Percentiles rank a stretch among this genome's conserved stretches.
Evolutionary conservation across 2,888 invertebrate genomes (phyloP).

Genomic region (Caenorhabditis sp.): DNA sequence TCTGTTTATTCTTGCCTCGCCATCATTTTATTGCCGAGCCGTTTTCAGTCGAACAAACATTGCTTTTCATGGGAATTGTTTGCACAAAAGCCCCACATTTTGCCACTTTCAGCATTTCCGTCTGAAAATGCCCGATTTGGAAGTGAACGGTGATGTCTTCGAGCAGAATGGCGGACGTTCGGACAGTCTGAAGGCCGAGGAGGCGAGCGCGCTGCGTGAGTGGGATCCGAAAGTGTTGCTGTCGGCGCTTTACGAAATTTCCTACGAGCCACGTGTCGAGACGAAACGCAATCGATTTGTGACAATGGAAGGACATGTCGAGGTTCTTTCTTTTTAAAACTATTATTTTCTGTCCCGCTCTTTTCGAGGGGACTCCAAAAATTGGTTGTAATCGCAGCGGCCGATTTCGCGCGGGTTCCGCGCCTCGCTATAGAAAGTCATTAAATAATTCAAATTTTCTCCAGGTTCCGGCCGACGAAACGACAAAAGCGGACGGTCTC

Average conservation of each 20-base stretch:
- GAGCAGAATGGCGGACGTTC: slow-evolving; percentile 46
- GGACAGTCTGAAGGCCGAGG: slow-evolving; percentile 63
- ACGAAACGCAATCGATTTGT: slow-evolving; percentile 78
- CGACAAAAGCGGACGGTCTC: slow-evolving; percentile 80
- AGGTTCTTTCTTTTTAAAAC: slow-evolving; percentile 71
- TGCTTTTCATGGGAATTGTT: too few species aligned
- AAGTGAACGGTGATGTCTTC: slow-evolving; percentile 23
- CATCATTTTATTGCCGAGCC: too few species aligned
- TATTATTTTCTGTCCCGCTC: slow-evolving; percentile 38
- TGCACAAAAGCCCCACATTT: too few species aligned
- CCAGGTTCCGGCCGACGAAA: slow-evolving; percentile 63
- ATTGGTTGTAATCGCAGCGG: slow-evolving; percentile 32
- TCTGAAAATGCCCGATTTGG: slow-evolving; percentile 60
- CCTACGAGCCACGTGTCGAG: slow-evolving; percentile 76
- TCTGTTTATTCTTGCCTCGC: too few species aligned
- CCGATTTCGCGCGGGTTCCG: slow-evolving; percentile 33
- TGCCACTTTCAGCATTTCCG: neutral
- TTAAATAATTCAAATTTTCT: neutral
- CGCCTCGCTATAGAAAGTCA: neutral
- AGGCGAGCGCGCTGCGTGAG: slow-evolving; percentile 59
- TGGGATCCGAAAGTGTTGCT: slow-evolving; percentile 68
- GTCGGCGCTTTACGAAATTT: slow-evolving; percentile 69
- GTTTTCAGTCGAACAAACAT: too few species aligned
- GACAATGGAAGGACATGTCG: slow-evolving; percentile 82
- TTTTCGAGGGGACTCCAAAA: slow-evolving; percentile 53